Conservation (phyloP, 2,888 invertebrate genomes). For the Tinea pellionella region DNA sequence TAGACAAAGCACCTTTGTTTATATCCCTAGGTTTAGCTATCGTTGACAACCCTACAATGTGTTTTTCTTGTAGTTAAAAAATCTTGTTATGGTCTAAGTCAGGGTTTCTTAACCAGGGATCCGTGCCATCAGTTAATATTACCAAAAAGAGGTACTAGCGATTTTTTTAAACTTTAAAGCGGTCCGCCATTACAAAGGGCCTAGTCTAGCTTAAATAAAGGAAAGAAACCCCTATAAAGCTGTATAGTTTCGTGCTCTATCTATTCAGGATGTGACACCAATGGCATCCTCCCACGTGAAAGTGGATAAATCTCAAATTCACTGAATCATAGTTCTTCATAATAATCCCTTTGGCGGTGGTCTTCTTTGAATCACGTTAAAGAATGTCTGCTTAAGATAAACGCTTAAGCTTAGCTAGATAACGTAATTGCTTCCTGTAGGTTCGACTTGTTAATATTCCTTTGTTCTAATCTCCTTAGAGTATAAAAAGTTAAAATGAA, state of each 20-base stretch:
- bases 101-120: too few relatives aligned
- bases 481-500: background rate
- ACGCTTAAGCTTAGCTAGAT: background rate
- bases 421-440: slow-evolving; percentile 5
- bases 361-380: slow-evolving; percentile 5
- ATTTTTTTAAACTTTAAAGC: too few relatives aligned
- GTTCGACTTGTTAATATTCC: background rate
- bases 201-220: background rate
- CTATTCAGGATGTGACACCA: slow-evolving; percentile 49
- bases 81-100: too few relatives aligned
- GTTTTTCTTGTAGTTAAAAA: too few relatives aligned
- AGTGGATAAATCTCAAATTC: slow-evolving; percentile 44
- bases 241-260: slow-evolving; percentile 38
- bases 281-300: slow-evolving; percentile 30
- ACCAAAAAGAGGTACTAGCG: too few relatives aligned
- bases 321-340: slow-evolving; percentile 14
- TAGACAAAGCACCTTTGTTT: too few relatives aligned
- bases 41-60: too few relatives aligned
- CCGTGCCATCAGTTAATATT: too few relatives aligned
- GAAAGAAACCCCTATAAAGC: slow-evolving; percentile 28
- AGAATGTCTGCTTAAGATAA: slow-evolving; percentile 6
- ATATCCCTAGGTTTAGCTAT: too few relatives aligned
- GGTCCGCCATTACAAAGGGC: too few relatives aligned
- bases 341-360: background rate
- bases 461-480: background rate